These are phyloP conservation scores for Carcinoscorpius rotundicauda DNA, from an alignment of 1,140 invertebrate species.

Conservation along the genomic window DNA sequence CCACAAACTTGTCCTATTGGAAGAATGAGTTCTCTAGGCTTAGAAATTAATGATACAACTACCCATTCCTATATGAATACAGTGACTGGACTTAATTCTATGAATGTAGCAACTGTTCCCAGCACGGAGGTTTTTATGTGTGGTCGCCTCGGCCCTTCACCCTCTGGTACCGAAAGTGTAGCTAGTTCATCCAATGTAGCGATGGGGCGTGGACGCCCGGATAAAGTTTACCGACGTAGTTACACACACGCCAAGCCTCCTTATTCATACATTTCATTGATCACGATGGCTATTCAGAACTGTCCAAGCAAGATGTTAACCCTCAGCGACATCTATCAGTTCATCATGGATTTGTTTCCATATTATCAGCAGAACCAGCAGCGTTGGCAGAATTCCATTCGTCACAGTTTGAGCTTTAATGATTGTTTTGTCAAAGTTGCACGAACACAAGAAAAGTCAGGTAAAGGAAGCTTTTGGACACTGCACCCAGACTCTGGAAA, in stretches of 20 bases:
- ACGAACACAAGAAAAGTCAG: constrained; percentile 61
- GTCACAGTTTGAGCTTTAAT: constrained; percentile 78
- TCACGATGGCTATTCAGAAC: constrained; percentile 84
- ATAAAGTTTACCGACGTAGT: constrained; percentile 74
- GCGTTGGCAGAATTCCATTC: constrained; percentile 89
- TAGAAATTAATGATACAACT: constrained; percentile 29
- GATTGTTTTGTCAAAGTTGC: constrained; percentile 80
- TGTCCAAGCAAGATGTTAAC: constrained; percentile 68
- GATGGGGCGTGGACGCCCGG: constrained; percentile 47
- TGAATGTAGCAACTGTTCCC: constrained; percentile 20
- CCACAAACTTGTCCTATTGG: constrained; percentile 31
- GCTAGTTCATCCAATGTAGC: constrained; percentile 29
- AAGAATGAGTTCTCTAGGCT: constrained; percentile 35
- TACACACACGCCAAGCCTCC: constrained; percentile 89
- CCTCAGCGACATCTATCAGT: constrained; percentile 82
- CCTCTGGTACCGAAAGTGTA: constrained; percentile 27
- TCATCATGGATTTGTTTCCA: constrained; percentile 45
- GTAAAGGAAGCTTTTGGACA: constrained; percentile 89
- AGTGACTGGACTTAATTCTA: constrained; percentile 40
- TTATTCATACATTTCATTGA: constrained; percentile 84
- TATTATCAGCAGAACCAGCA: constrained; percentile 80
- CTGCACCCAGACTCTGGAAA: constrained; percentile 87
- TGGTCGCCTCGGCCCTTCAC: constrained; percentile 38
- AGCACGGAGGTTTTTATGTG: constrained; percentile 27
- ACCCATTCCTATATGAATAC: constrained; percentile 27